A percentile compares a stretch with the other conserved stretches of the same genome.
These are phyloP conservation scores for Gallinago stenura DNA, from an alignment of 2,797 vertebrate genomes.

Conservation along the genomic window DNA sequence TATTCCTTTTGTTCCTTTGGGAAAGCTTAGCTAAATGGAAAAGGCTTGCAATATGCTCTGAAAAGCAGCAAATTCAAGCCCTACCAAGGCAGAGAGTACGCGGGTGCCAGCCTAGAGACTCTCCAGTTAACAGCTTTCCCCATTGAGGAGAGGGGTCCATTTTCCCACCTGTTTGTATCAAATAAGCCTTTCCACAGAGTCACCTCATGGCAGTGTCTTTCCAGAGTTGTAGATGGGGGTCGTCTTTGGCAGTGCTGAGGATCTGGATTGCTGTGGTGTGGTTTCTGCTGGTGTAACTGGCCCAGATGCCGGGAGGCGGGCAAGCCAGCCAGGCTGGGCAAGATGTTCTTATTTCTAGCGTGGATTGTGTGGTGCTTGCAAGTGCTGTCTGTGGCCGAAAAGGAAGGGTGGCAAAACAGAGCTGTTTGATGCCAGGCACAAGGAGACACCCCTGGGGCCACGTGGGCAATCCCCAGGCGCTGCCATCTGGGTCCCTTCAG, in stretches of 20 bases:
- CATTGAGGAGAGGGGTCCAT: neutral
- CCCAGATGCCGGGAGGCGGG: neutral
- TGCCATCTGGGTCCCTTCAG: slow-evolving; percentile 17
- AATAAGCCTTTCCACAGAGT: neutral
- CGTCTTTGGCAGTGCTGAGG: accelerated
- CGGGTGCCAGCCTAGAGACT: neutral
- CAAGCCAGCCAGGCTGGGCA: neutral
- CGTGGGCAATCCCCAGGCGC: neutral
- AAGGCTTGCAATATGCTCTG: neutral
- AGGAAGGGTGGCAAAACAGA: neutral
- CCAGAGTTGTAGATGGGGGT: neutral
- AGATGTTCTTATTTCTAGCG: accelerated
- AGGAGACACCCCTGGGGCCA: neutral
- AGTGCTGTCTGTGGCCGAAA: neutral
- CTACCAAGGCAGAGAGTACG: neutral
- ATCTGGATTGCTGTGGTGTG: neutral
- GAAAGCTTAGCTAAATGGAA: neutral
- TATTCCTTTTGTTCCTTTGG: neutral
- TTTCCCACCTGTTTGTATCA: neutral
- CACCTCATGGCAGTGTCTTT: neutral
- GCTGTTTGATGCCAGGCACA: neutral
- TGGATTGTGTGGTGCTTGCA: neutral
- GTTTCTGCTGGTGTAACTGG: neutral
- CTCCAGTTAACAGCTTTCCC: neutral
- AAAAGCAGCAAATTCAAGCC: neutral